These are phyloP conservation scores for Chionodraco myersi DNA, from an alignment of 2,113 vertebrate genomes.

Conservation along the genomic window DNA sequence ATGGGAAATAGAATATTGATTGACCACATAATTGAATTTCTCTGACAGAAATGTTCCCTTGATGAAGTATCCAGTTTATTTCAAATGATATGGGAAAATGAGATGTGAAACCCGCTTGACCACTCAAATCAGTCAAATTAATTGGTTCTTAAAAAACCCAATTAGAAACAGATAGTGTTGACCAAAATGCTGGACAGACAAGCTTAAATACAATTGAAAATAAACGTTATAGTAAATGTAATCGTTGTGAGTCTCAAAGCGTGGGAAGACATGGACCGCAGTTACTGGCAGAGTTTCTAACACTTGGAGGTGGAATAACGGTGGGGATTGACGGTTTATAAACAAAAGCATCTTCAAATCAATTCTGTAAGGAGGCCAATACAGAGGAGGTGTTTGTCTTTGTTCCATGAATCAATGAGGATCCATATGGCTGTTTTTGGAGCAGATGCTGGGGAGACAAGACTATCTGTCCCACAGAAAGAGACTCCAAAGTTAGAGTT, in stretches of 20 bases:
- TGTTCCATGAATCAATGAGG: neutral
- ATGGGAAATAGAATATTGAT: constrained; percentile 41
- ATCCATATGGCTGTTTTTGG: neutral
- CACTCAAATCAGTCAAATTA: neutral
- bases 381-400: neutral
- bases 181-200: neutral
- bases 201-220: neutral
- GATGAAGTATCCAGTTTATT: constrained; percentile 5
- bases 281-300: neutral
- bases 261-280: neutral
- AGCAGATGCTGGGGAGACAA: neutral
- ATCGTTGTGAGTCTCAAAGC: neutral
- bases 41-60: constrained; percentile 13
- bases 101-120: neutral
- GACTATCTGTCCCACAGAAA: neutral
- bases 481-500: neutral
- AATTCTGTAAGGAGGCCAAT: neutral
- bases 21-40: constrained; percentile 16
- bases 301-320: neutral
- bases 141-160: neutral
- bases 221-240: neutral
- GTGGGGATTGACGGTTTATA: neutral
- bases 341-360: neutral
- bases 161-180: neutral
- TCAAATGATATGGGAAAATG: neutral